phyloP scores from a whole-genome alignment of 2,113 vertebrate species.

The Melanerpes formicivorus region DNA sequence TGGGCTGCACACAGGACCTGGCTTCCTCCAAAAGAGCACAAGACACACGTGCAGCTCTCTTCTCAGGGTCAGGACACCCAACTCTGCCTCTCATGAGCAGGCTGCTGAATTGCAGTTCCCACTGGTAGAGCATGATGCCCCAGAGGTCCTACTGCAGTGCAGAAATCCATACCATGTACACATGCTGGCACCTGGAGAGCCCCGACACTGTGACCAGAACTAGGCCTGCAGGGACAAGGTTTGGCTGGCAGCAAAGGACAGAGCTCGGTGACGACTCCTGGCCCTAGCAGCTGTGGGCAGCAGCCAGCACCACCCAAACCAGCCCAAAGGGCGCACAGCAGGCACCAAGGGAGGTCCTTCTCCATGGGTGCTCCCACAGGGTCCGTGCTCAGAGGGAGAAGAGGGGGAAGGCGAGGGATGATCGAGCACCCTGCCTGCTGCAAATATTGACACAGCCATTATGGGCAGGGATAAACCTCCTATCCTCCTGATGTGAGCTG shows the following conservation, averaged over 20 bases:
- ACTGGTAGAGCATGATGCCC: neutral
- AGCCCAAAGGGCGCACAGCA: accelerated
- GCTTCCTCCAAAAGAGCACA: neutral
- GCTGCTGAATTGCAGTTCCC: neutral
- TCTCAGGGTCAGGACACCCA: accelerated
- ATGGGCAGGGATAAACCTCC: constrained; percentile 71
- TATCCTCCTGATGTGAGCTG: constrained; percentile 58
- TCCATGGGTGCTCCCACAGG: accelerated
- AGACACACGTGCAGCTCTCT: accelerated
- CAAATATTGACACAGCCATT: constrained; percentile 76
- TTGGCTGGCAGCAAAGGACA: accelerated
- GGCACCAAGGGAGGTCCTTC: neutral
- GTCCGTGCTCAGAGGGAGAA: neutral
- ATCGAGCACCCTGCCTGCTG: constrained; percentile 52
- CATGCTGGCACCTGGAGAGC: accelerated
- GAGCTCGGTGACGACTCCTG: neutral
- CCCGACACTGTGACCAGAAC: accelerated
- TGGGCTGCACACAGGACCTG: neutral
- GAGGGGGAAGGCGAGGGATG: constrained; percentile 20
- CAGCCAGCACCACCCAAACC: neutral
- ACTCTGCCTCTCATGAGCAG: accelerated
- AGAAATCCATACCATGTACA: accelerated
- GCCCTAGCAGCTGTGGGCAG: neutral
- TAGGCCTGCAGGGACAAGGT: too few relatives aligned
- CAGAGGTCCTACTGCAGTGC: accelerated